Conservation (phyloP, 2,113 vertebrate species). For the Neodon shergylaensis region DNA sequence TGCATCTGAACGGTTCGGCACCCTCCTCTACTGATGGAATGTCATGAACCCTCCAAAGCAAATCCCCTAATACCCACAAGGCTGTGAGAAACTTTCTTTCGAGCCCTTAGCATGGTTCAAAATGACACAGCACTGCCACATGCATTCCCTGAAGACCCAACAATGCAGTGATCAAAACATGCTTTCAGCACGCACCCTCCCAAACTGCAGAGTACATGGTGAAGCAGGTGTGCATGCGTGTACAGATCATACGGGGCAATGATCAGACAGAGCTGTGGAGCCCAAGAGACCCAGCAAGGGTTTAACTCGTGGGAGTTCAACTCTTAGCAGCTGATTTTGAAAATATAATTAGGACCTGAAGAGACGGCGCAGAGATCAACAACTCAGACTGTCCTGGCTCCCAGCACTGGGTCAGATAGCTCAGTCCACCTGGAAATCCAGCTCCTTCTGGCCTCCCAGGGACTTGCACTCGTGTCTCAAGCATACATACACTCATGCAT, state of each 20-base stretch:
- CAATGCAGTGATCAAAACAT: not conserved
- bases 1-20: not conserved
- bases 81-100: not conserved
- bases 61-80: not conserved
- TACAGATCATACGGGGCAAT: not conserved
- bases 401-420: not conserved
- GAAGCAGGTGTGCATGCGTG: not conserved
- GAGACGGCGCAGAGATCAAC: not conserved
- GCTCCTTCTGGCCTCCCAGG: not conserved
- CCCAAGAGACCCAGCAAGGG: not conserved
- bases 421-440: not conserved
- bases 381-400: not conserved
- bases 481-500: not conserved
- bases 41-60: not conserved
- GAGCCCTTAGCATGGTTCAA: not conserved
- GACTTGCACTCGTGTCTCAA: not conserved
- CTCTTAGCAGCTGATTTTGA: not conserved
- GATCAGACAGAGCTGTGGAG: not conserved
- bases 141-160: not conserved
- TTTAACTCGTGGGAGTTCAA: not conserved
- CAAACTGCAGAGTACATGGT: not conserved
- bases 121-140: not conserved
- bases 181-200: not conserved
- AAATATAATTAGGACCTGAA: not conserved
- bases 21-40: not conserved